phyloP scores from a whole-genome alignment of 2,888 invertebrate genomes.

The Volucella inflata region DNA sequence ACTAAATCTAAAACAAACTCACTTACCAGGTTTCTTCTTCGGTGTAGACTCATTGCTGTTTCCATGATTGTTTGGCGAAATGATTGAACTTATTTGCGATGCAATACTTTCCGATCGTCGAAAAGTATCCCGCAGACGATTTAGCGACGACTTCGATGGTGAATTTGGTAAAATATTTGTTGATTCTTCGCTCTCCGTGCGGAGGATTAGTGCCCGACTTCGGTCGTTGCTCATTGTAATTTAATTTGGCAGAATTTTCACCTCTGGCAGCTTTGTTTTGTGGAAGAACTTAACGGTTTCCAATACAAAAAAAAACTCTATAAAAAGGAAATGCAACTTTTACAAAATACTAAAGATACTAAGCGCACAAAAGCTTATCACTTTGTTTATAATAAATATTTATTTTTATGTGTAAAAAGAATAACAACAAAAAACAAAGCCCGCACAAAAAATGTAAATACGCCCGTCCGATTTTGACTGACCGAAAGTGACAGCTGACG shows the following conservation, averaged over 20 bases:
- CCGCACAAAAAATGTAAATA: slow-evolving; percentile 67
- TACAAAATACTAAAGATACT: not conserved
- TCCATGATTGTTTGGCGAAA: slow-evolving; percentile 74
- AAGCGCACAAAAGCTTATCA: slow-evolving; percentile 17
- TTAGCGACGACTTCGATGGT: slow-evolving; percentile 85
- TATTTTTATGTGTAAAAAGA: slow-evolving; percentile 37
- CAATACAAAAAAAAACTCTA: not conserved
- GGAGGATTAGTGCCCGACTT: slow-evolving; percentile 80
- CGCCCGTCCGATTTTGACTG: slow-evolving; percentile 58
- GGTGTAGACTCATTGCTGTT: slow-evolving; percentile 51
- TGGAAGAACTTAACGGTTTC: not conserved
- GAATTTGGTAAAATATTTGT: slow-evolving; percentile 82
- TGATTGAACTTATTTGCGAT: slow-evolving; percentile 81
- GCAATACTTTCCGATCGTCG: slow-evolving; percentile 82
- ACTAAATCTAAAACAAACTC: not conserved
- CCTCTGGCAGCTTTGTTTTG: slow-evolving; percentile 37
- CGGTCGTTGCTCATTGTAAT: slow-evolving; percentile 79
- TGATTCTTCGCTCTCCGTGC: slow-evolving; percentile 81
- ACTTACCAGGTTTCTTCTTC: slow-evolving; percentile 81
- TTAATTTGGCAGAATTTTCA: slow-evolving; percentile 20
- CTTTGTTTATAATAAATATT: slow-evolving; percentile 40
- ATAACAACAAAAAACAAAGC: slow-evolving; percentile 57
- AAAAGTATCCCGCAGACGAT: slow-evolving; percentile 82
- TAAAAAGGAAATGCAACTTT: slow-evolving; percentile 22
- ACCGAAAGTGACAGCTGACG: slow-evolving; percentile 47